phyloP scores from a whole-genome alignment of 2,113 vertebrate species.

The Hippocampus zosterae region DNA sequence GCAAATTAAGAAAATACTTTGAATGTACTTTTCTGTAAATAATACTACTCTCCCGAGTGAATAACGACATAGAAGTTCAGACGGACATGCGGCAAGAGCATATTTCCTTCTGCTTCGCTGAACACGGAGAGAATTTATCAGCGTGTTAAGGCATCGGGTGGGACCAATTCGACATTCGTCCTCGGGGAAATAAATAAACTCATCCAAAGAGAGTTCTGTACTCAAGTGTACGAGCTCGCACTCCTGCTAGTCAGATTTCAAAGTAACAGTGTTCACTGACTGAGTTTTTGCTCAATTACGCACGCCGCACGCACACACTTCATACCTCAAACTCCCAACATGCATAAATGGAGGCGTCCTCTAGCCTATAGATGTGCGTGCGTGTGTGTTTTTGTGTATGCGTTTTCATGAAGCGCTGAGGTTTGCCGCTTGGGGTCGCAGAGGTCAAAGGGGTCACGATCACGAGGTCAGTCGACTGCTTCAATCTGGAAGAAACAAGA shows the following conservation, averaged over 20 bases:
- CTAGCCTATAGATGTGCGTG: conserved; percentile 23
- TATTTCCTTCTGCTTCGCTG: conserved; percentile 54
- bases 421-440: conserved; percentile 32
- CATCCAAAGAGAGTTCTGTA: conserved; percentile 60
- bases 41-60: conserved; percentile 52
- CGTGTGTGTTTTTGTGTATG: conserved; percentile 6
- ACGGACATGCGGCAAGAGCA: conserved; percentile 51
- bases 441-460: conserved; percentile 31
- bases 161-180: conserved; percentile 75
- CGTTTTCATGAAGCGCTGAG: conserved; percentile 9
- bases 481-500: conserved; percentile 62
- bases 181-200: conserved; percentile 74
- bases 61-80: conserved; percentile 62
- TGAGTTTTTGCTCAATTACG: conserved; percentile 31
- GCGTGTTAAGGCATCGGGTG: conserved; percentile 79
- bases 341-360: conserved; percentile 50
- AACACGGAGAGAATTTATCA: conserved; percentile 62
- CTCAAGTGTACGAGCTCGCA: conserved; percentile 60
- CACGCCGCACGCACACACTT: conserved; percentile 35
- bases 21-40: conserved; percentile 48
- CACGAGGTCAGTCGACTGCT: conserved; percentile 16
- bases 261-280: conserved; percentile 46
- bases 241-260: conserved; percentile 53
- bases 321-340: conserved; percentile 31
- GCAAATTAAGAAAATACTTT: conserved; percentile 68